These are phyloP conservation scores for Spondyliosoma cantharus DNA, from an alignment of 2,797 vertebrate genomes.

Conservation along the genomic window DNA sequence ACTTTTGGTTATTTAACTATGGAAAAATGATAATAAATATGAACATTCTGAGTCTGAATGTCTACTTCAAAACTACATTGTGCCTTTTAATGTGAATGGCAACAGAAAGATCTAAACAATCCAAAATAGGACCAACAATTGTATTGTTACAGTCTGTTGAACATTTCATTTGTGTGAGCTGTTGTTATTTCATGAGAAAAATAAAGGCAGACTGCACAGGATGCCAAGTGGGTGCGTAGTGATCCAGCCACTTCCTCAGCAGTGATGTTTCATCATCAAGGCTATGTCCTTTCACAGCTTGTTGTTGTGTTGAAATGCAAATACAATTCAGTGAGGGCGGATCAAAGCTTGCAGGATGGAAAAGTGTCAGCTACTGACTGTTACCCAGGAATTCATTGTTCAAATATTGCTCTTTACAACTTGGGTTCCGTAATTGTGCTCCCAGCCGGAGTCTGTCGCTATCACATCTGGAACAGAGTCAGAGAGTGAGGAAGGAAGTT, in stretches of 20 bases:
- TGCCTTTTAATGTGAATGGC: background rate
- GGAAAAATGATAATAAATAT: too few relatives aligned
- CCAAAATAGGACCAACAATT: too few relatives aligned
- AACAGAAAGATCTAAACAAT: too few relatives aligned
- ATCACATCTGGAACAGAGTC: too few relatives aligned
- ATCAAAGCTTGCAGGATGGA: background rate
- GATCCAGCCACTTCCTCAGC: background rate
- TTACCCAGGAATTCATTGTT: too few relatives aligned
- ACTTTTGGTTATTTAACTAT: too few relatives aligned
- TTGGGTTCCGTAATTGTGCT: too few relatives aligned
- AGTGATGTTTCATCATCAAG: background rate
- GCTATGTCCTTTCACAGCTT: background rate
- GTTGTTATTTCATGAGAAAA: slow-evolving; percentile 12
- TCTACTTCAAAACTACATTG: too few relatives aligned
- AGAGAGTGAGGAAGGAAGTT: too few relatives aligned
- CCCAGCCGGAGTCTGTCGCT: background rate
- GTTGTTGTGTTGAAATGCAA: slow-evolving; percentile 37
- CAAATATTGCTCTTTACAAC: too few relatives aligned
- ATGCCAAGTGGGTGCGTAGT: background rate
- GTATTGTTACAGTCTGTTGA: background rate
- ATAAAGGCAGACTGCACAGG: background rate
- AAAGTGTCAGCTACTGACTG: background rate
- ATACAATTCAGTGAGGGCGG: background rate
- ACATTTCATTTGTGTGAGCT: background rate
- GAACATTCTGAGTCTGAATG: too few relatives aligned